Evolutionary conservation across 2,888 invertebrate genomes (phyloP).

Genomic region (Bombyx huttoni): DNA sequence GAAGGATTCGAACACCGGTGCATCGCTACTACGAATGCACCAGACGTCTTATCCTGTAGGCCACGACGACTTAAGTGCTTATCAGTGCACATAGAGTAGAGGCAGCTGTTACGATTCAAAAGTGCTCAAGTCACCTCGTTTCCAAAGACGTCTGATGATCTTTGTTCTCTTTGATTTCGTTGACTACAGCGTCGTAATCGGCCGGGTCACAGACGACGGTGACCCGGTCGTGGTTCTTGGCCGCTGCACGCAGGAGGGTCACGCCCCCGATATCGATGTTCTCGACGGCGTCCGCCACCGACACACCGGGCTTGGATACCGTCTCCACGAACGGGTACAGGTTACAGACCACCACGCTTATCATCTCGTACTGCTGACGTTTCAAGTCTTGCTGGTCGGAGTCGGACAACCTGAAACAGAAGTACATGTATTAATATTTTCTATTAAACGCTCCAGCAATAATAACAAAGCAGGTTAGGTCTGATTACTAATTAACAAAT

Average conservation of each 20-base stretch:
- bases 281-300: slow-evolving; percentile 91
- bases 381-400: slow-evolving; percentile 87
- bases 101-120: slow-evolving; percentile 7
- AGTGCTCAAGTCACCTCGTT: slow-evolving; percentile 72
- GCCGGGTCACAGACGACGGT: slow-evolving; percentile 92
- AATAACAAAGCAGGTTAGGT: too few relatives aligned
- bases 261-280: slow-evolving; percentile 98
- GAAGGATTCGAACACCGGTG: too few relatives aligned
- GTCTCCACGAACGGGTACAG: slow-evolving; percentile 96
- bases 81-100: too few relatives aligned
- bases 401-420: slow-evolving; percentile 72
- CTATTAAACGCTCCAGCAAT: too few relatives aligned
- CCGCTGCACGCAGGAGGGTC: slow-evolving; percentile 93
- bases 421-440: too few relatives aligned
- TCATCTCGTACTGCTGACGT: slow-evolving; percentile 83
- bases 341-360: slow-evolving; percentile 95
- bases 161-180: slow-evolving; percentile 76
- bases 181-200: slow-evolving; percentile 85
- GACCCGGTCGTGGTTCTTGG: slow-evolving; percentile 96
- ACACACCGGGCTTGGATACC: slow-evolving; percentile 84
- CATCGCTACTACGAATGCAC: too few relatives aligned
- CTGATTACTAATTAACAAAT: too few relatives aligned
- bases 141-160: slow-evolving; percentile 79
- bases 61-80: too few relatives aligned
- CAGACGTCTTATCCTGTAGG: too few relatives aligned